Conservation (phyloP, 2,113 vertebrate genomes). For the Tetraodon nigroviridis region DNA sequence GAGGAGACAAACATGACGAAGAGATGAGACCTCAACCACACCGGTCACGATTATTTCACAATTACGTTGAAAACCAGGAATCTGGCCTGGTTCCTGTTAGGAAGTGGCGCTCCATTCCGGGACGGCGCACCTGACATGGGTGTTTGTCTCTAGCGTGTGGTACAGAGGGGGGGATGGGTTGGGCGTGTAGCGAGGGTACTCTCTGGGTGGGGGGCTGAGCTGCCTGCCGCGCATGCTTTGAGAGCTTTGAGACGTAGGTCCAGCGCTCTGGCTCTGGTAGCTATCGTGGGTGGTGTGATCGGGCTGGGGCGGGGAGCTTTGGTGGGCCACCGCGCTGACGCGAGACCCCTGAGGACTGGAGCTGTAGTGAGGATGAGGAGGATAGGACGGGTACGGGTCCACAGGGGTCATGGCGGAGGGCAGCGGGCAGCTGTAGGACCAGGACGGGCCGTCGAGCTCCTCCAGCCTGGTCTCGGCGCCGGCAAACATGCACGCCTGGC, state of each 20-base stretch:
- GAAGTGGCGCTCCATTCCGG: constrained; percentile 90
- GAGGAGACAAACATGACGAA: constrained; percentile 12
- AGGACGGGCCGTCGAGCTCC: constrained; percentile 86
- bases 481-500: constrained; percentile 95
- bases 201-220: constrained; percentile 78
- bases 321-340: constrained; percentile 81
- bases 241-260: constrained; percentile 64
- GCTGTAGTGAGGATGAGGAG: constrained; percentile 82
- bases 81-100: constrained; percentile 67
- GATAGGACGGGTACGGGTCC: constrained; percentile 89
- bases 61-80: constrained; percentile 22
- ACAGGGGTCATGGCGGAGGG: constrained; percentile 84
- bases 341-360: constrained; percentile 86
- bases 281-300: constrained; percentile 75
- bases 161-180: constrained; percentile 90
- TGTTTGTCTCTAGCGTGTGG: constrained; percentile 77
- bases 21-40: constrained; percentile 36
- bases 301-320: constrained; percentile 80
- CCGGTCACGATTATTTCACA: constrained; percentile 51
- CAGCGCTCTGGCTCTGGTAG: constrained; percentile 79
- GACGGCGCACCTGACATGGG: constrained; percentile 83
- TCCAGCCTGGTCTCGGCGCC: constrained; percentile 85
- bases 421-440: constrained; percentile 87
- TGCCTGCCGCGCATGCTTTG: constrained; percentile 85
- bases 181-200: constrained; percentile 80